Conservation (phyloP, 2,113 vertebrate genomes). For the Falco punctatus region DNA sequence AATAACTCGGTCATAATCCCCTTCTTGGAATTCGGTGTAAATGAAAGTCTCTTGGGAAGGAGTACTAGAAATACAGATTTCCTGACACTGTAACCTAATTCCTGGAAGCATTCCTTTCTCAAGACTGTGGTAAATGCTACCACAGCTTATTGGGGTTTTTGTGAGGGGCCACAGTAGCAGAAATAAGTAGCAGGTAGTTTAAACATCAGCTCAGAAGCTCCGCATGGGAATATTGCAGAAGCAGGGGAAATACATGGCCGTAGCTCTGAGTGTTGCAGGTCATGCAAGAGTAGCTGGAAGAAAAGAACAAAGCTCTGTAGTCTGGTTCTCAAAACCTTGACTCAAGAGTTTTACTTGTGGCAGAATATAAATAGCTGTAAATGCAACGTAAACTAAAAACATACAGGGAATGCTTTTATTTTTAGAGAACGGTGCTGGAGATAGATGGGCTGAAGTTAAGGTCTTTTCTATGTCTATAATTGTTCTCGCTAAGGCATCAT, state of each 20-base stretch:
- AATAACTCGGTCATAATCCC: conserved; percentile 21
- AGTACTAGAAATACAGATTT: conserved; percentile 30
- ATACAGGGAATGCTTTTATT: not conserved
- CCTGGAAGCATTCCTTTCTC: conserved; percentile 54
- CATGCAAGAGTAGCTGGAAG: not conserved
- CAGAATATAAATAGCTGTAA: not conserved
- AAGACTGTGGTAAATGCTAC: conserved; percentile 3
- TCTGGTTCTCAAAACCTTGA: not conserved
- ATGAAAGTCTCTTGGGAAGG: conserved; percentile 23
- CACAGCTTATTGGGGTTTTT: not conserved
- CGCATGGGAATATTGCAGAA: not conserved
- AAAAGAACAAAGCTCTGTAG: not conserved
- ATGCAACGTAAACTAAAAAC: not conserved
- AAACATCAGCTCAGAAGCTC: not conserved
- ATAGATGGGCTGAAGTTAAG: not conserved
- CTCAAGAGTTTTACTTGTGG: not conserved
- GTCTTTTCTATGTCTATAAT: not conserved
- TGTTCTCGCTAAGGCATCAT: not conserved
- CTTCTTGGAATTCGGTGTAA: conserved; percentile 36
- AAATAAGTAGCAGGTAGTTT: conserved; percentile 27
- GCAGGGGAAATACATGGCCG: not conserved
- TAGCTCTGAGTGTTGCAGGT: not conserved
- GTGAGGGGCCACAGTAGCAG: not conserved
- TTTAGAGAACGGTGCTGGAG: not conserved
- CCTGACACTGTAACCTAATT: conserved; percentile 45